Percentiles rank a stretch among this genome's conserved stretches.
Evolutionary conservation across 2,113 vertebrate species (phyloP).

Genomic region (Crotalus tigris): DNA sequence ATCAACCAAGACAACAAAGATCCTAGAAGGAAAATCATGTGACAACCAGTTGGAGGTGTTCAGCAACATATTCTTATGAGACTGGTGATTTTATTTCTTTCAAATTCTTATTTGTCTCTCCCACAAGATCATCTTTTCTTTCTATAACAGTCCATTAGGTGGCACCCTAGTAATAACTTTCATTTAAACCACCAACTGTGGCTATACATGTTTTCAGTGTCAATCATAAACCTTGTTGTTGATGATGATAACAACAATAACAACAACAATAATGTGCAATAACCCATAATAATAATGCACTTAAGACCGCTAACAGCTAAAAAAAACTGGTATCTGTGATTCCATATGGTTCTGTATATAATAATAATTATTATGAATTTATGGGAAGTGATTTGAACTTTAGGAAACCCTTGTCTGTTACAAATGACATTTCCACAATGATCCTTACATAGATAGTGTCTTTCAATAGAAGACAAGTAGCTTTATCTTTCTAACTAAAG

Average conservation of each 20-base stretch:
- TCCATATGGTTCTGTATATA: neutral
- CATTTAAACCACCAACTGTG: accelerated
- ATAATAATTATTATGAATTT: neutral
- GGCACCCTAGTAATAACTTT: conserved; percentile 47
- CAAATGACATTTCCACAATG: conserved; percentile 13
- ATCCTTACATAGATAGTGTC: neutral
- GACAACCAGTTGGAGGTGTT: neutral
- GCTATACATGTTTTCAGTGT: neutral
- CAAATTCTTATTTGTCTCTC: neutral
- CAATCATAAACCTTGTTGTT: neutral
- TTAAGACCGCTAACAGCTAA: neutral
- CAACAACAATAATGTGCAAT: neutral
- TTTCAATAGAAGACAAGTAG: neutral
- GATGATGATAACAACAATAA: neutral
- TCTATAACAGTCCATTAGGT: conserved; percentile 28
- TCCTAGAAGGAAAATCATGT: neutral
- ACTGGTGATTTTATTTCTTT: accelerated
- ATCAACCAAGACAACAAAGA: neutral
- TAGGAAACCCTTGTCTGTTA: neutral
- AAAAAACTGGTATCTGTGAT: neutral
- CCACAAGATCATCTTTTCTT: neutral
- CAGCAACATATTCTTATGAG: accelerated
- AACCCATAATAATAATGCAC: neutral
- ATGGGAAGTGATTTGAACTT: neutral
- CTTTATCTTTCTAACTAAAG: neutral